Percentiles rank a stretch among this genome's conserved stretches.
Evolutionary conservation across 1,140 invertebrate genomes (phyloP).

Genomic region (Anthonomus grandis): DNA sequence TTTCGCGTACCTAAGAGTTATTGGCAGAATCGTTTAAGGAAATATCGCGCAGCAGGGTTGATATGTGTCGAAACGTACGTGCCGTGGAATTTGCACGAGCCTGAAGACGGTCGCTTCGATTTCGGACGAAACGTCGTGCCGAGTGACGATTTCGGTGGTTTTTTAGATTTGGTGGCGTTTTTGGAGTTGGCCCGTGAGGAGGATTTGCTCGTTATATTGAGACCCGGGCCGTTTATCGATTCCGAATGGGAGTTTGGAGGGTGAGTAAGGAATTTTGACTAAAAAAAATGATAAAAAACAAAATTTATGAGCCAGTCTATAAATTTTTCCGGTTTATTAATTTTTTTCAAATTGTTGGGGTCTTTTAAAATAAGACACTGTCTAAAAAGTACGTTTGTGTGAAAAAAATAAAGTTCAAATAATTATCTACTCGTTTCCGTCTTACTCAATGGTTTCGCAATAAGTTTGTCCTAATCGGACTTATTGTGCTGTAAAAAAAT

Average conservation of each 20-base stretch:
- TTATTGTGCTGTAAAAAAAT: too few relatives aligned
- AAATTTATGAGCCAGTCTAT: too few relatives aligned
- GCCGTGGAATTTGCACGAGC: constrained; percentile 92
- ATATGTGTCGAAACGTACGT: constrained; percentile 93
- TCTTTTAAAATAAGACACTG: too few relatives aligned
- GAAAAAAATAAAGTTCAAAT: too few relatives aligned
- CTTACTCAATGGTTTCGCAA: too few relatives aligned
- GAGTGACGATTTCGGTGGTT: constrained; percentile 65
- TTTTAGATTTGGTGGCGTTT: constrained; percentile 59
- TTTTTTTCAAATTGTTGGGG: too few relatives aligned
- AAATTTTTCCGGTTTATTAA: too few relatives aligned
- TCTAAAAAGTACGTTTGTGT: too few relatives aligned
- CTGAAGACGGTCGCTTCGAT: constrained; percentile 55
- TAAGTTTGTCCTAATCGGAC: too few relatives aligned
- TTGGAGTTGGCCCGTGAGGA: constrained; percentile 75
- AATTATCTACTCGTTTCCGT: too few relatives aligned
- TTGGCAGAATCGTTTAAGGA: constrained; percentile 55
- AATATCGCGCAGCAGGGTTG: constrained; percentile 75
- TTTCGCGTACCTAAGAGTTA: constrained; percentile 75
- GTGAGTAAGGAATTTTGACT: too few relatives aligned
- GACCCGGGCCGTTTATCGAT: constrained; percentile 93
- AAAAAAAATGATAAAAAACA: too few relatives aligned
- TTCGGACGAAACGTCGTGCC: constrained; percentile 65
- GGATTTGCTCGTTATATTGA: constrained; percentile 77
- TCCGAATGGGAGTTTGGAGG: constrained; percentile 69